These are phyloP conservation scores for Baryphthengus martii DNA, from an alignment of 2,113 vertebrate species.

Conservation along the genomic window DNA sequence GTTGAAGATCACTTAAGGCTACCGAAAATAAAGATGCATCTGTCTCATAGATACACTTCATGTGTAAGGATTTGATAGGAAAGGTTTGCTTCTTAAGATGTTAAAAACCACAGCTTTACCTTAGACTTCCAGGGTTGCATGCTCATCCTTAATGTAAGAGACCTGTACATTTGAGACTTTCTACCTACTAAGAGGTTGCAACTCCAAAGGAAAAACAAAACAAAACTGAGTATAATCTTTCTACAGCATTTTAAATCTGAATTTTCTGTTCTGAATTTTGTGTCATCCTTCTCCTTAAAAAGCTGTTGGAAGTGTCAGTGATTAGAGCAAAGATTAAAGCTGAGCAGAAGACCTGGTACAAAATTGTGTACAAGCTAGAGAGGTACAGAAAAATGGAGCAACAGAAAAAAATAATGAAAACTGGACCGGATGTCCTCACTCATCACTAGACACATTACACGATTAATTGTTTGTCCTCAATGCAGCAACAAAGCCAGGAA, in stretches of 20 bases:
- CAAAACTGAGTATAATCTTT: background rate
- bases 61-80: background rate
- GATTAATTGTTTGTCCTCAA: conserved; percentile 65
- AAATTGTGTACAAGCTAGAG: background rate
- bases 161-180: background rate
- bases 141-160: background rate
- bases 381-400: background rate
- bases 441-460: conserved; percentile 32
- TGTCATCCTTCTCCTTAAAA: background rate
- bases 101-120: background rate
- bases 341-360: background rate
- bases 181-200: background rate
- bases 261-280: background rate
- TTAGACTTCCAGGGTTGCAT: background rate
- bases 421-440: conserved; percentile 20
- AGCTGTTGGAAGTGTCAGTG: background rate
- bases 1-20: background rate
- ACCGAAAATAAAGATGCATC: background rate
- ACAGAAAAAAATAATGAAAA: conserved; percentile 19
- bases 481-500: conserved; percentile 54
- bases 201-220: background rate
- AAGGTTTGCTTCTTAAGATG: background rate
- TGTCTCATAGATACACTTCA: background rate
- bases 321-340: background rate
- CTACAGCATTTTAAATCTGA: background rate